Conservation (phyloP, 1,140 invertebrate species). For the Papilio aristodemus region DNA sequence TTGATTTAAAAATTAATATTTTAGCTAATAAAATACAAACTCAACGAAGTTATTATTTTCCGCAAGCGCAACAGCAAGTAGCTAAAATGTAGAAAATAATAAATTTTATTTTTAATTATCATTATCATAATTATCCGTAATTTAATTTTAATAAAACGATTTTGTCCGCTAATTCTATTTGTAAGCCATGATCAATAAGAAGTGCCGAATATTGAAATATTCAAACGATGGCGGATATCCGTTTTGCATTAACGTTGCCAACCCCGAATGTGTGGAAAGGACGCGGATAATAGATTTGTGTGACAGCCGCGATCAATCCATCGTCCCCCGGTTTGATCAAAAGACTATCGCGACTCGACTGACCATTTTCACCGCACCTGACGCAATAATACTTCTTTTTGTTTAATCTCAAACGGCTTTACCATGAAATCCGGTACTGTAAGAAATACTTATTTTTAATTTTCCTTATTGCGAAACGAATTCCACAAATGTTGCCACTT, state of each 20-base stretch:
- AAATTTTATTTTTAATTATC: too few relatives aligned
- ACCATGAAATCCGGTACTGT: slow-evolving; percentile 31
- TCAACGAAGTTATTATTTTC: too few relatives aligned
- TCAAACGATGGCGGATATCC: slow-evolving; percentile 50
- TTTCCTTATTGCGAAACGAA: slow-evolving; percentile 16
- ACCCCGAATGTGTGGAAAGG: slow-evolving; percentile 58
- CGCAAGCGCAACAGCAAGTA: too few relatives aligned
- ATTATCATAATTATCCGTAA: too few relatives aligned
- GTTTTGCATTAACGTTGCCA: slow-evolving; percentile 52
- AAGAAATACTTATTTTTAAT: neutral
- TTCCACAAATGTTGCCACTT: neutral
- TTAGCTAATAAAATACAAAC: too few relatives aligned
- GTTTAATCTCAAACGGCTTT: slow-evolving; percentile 43
- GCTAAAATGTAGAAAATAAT: too few relatives aligned
- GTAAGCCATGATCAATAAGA: slow-evolving; percentile 18
- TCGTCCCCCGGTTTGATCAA: slow-evolving; percentile 63
- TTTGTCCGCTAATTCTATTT: too few relatives aligned
- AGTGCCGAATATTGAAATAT: slow-evolving; percentile 21
- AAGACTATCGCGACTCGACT: slow-evolving; percentile 51
- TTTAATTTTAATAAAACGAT: too few relatives aligned
- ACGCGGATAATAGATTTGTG: slow-evolving; percentile 52
- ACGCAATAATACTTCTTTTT: slow-evolving; percentile 47
- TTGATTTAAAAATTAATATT: too few relatives aligned
- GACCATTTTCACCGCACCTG: slow-evolving; percentile 52
- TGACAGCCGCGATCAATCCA: slow-evolving; percentile 59